These are phyloP conservation scores for Fistularia commersonii DNA, from an alignment of 2,797 vertebrate genomes.

Conservation along the genomic window DNA sequence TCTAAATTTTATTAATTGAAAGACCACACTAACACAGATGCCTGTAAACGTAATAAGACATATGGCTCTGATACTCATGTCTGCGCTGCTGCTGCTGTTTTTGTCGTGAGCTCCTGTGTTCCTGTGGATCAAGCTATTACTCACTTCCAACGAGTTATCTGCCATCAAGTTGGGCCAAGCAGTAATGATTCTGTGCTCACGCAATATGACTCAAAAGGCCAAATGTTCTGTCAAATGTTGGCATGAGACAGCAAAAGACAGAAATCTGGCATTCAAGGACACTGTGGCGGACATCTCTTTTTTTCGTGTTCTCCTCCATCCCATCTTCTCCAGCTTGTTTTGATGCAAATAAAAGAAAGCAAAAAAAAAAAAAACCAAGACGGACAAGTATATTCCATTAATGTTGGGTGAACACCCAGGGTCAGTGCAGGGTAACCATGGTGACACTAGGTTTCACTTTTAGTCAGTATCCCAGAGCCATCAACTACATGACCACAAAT, in stretches of 20 bases:
- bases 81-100: no score
- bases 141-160: no score
- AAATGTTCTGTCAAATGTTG: no score
- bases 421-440: conserved; percentile 48
- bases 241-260: background rate
- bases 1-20: no score
- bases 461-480: conserved; percentile 45
- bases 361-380: conserved; percentile 10
- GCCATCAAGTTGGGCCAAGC: background rate
- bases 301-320: conserved; percentile 4
- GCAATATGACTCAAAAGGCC: background rate
- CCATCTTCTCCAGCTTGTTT: conserved; percentile 18
- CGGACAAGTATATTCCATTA: conserved; percentile 53
- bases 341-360: conserved; percentile 18
- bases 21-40: no score
- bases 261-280: background rate
- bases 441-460: conserved; percentile 47
- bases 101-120: no score
- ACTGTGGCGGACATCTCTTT: conserved; percentile 1
- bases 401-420: conserved; percentile 27
- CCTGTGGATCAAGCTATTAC: no score
- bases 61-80: no score
- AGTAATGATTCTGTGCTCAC: background rate
- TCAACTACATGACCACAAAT: conserved; percentile 41
- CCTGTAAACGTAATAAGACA: no score